A percentile compares a stretch with the other conserved stretches of the same genome.
phyloP scores from a whole-genome alignment of 2,888 invertebrate genomes.

The Cerastis rubricosa region DNA sequence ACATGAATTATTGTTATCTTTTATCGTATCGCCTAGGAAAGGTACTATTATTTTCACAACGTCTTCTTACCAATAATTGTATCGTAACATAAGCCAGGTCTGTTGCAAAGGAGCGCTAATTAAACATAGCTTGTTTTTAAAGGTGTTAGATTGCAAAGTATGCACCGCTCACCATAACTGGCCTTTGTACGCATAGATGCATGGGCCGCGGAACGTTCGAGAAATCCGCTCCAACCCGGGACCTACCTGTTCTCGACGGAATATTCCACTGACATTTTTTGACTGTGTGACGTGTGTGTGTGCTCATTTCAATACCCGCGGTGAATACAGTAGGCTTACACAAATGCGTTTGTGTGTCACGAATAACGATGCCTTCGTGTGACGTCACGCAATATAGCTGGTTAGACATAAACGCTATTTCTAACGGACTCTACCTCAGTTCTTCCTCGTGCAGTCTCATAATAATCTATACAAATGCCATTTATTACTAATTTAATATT shows the following conservation, averaged over 20 bases:
- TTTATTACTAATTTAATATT: background rate
- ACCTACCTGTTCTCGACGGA: slow-evolving; percentile 72
- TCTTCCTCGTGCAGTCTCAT: slow-evolving; percentile 3
- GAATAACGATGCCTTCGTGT: slow-evolving; percentile 41
- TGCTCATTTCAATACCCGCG: slow-evolving; percentile 51
- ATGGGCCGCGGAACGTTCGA: slow-evolving; percentile 79
- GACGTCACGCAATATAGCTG: slow-evolving; percentile 8
- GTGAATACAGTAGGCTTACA: slow-evolving; percentile 65
- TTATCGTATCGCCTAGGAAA: slow-evolving; percentile 75
- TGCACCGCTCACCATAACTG: slow-evolving; percentile 45
- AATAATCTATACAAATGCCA: slow-evolving; percentile 3
- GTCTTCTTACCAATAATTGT: slow-evolving; percentile 43
- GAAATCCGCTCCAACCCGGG: slow-evolving; percentile 71
- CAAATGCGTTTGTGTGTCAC: slow-evolving; percentile 69
- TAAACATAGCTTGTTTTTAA: slow-evolving; percentile 32
- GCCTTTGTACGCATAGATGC: slow-evolving; percentile 54
- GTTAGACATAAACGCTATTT: slow-evolving; percentile 8
- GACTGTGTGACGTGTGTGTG: slow-evolving; percentile 73
- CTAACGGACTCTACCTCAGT: background rate
- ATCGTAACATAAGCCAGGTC: slow-evolving; percentile 54
- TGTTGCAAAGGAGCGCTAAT: slow-evolving; percentile 38
- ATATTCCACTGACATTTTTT: slow-evolving; percentile 85
- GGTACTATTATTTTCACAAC: slow-evolving; percentile 70
- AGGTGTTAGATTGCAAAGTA: slow-evolving; percentile 35
- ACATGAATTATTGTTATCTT: slow-evolving; percentile 73